Conservation (phyloP, 2,888 invertebrate species). For the Heliconius cydno region DNA sequence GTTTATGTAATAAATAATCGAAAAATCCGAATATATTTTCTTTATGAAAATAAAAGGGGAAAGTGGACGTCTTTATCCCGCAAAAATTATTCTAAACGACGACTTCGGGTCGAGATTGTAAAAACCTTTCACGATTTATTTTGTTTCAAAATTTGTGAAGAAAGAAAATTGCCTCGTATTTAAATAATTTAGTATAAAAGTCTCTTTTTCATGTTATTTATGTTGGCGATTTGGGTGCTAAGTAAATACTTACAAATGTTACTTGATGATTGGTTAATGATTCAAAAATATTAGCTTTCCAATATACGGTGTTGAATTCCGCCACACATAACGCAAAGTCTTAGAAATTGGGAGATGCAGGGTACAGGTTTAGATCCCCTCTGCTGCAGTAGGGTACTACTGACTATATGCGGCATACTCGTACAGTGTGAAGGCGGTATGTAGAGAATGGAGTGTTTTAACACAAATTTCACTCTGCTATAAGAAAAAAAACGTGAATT, state of each 20-base stretch:
- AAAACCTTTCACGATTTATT: constrained; percentile 34
- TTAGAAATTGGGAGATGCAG: neutral
- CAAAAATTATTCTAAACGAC: constrained; percentile 31
- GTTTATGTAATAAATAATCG: neutral
- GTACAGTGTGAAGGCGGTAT: too few relatives aligned
- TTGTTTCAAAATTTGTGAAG: constrained; percentile 13
- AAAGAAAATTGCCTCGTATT: constrained; percentile 5
- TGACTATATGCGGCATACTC: too few relatives aligned
- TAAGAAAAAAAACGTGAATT: too few relatives aligned
- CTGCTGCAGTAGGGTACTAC: too few relatives aligned
- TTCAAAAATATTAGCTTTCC: too few relatives aligned
- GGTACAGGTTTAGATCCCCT: neutral
- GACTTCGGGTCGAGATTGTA: constrained; percentile 22
- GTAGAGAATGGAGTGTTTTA: too few relatives aligned
- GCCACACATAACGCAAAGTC: neutral
- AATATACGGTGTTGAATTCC: neutral
- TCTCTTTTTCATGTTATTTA: neutral
- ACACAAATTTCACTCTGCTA: too few relatives aligned
- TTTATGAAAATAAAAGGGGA: constrained; percentile 24
- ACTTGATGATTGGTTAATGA: too few relatives aligned
- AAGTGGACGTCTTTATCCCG: constrained; percentile 30
- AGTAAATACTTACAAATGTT: too few relatives aligned
- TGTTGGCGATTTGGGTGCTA: neutral
- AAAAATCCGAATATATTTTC: neutral
- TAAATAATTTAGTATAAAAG: constrained; percentile 11